Evolutionary conservation across 2,797 vertebrate species (phyloP).

Genomic region (Petrocephalus schoutedeni): DNA sequence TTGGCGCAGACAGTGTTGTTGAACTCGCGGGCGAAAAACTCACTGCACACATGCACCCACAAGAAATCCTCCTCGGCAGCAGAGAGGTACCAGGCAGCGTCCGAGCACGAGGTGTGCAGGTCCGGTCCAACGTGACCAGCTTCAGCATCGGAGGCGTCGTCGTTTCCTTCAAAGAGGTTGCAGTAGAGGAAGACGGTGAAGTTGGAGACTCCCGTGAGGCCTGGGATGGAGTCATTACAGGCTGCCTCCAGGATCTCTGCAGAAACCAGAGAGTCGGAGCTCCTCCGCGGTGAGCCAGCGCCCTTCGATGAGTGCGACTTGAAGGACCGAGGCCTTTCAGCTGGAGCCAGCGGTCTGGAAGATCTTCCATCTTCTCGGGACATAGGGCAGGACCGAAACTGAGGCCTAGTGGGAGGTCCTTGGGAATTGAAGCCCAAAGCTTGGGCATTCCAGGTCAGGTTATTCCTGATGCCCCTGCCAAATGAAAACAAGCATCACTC

Average conservation of each 20-base stretch:
- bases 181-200: conserved; percentile 83
- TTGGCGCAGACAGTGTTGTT: conserved; percentile 78
- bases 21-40: conserved; percentile 76
- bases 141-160: conserved; percentile 48
- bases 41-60: conserved; percentile 79
- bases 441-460: conserved; percentile 78
- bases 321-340: conserved; percentile 32
- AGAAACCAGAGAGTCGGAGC: conserved; percentile 44
- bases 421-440: conserved; percentile 69
- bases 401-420: conserved; percentile 63
- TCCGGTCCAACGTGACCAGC: conserved; percentile 55
- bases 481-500: background rate
- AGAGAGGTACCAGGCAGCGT: conserved; percentile 77
- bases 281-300: conserved; percentile 28
- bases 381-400: conserved; percentile 66
- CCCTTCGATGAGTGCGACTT: conserved; percentile 16
- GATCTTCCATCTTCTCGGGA: conserved; percentile 33
- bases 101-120: conserved; percentile 69
- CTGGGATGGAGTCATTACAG: conserved; percentile 71
- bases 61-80: conserved; percentile 74
- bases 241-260: conserved; percentile 73
- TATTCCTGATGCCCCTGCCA: conserved; percentile 75
- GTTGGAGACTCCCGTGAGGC: conserved; percentile 74
- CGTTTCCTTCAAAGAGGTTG: conserved; percentile 68
- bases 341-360: conserved; percentile 23